Base-by-base conservation (phyloP, 2,888 invertebrate genomes). In the Trisateles emortualis region DNA sequence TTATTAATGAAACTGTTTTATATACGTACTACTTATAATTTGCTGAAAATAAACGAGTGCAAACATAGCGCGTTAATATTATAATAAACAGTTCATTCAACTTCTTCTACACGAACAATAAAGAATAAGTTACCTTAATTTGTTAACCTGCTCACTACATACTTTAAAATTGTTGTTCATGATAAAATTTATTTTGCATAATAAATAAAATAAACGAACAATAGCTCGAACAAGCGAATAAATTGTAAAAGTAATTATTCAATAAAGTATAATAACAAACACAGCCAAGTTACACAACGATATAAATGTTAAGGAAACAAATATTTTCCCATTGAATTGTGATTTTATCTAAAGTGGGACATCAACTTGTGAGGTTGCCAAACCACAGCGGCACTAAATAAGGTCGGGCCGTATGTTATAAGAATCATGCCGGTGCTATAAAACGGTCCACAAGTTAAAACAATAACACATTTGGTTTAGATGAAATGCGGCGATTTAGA, bases 401-500 rank as follows among this genome's bases (percentile, higher is more conserved):
- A 79, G 78, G 78, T 72, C 70, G 66, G 43, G 56, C 52, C 56
- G 59, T 53, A 63, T 66, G 66, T 64, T 61, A 63, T 63, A 77
- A 74, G 62, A 64, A 59, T 64, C 60, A 70, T 68, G 64, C 52
- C 68, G 63, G 64, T 58, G 64, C 72, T 65, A 79, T 82, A 84
- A 84, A 81, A 65, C 74, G 65, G 74, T 74, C 68, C 76, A 72
- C 76, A 73, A 79, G 79, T 83, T 85, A 83, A 89, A 88, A 90
- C 87, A 88, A 89, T 88, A 87, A 86, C 79, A 75, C 86, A 86
- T 87, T 87, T 77, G 73, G 68, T 55, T 41, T 60, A 77, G 79
- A 87, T 84, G 79, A 74, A 81, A 76, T 78, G 77, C 42, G 64
- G 72, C 60, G 75, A 83, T 79, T 76, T 59, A 62, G 48, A 74